phyloP scores from a whole-genome alignment of 2,888 invertebrate species.

The Bellardia bayeri region DNA sequence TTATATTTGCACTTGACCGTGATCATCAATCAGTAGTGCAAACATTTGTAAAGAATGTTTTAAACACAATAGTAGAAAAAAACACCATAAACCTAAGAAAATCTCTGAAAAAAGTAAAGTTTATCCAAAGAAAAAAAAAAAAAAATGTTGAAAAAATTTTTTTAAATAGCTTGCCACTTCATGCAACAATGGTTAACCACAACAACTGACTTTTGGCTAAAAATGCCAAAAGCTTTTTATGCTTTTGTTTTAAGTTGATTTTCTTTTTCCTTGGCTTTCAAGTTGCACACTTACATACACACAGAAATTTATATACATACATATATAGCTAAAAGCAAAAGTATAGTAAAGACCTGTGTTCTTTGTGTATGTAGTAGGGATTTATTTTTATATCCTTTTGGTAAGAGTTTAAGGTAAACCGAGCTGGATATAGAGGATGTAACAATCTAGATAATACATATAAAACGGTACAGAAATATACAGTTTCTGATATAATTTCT shows the following conservation, averaged over 20 bases:
- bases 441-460: too few species aligned
- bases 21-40: constrained; percentile 74
- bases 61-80: background rate
- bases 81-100: constrained; percentile 7
- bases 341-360: background rate
- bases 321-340: background rate
- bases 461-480: too few species aligned
- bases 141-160: background rate
- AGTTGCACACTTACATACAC: background rate
- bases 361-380: background rate
- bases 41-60: constrained; percentile 29
- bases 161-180: constrained; percentile 53
- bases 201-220: constrained; percentile 53
- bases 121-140: constrained; percentile 13
- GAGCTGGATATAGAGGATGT: too few species aligned
- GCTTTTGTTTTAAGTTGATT: constrained; percentile 31
- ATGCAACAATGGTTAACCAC: constrained; percentile 59
- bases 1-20: constrained; percentile 74
- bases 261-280: background rate
- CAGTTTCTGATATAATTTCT: too few species aligned
- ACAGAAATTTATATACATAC: background rate
- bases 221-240: constrained; percentile 46
- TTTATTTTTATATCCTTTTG: background rate
- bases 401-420: too few species aligned
- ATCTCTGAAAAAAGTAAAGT: background rate